phyloP scores from a whole-genome alignment of 1,140 invertebrate species.

The silkworm (Bombyx mori) region DNA sequence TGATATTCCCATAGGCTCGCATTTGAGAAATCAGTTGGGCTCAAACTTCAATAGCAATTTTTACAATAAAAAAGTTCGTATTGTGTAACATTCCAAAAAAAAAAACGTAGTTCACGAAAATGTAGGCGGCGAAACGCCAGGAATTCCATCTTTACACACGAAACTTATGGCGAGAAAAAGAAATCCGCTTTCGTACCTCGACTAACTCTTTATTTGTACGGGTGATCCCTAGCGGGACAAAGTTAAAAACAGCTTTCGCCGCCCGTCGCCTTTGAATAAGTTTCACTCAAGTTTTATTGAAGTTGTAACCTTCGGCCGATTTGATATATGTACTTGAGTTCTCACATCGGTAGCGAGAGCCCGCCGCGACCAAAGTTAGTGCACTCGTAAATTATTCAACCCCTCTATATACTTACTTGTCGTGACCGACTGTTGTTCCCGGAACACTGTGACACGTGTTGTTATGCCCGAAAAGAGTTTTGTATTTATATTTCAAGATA shows the following conservation, averaged over 20 bases:
- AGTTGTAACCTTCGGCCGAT: constrained; percentile 63
- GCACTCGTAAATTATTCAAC: constrained; percentile 68
- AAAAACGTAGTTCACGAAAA: too few relatives aligned
- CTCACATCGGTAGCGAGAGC: constrained; percentile 38
- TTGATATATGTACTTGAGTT: constrained; percentile 58
- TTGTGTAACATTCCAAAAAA: too few relatives aligned
- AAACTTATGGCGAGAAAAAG: constrained; percentile 26
- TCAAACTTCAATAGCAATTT: too few relatives aligned
- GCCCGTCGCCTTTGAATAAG: constrained; percentile 69
- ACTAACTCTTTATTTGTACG: constrained; percentile 64
- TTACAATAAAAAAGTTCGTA: too few relatives aligned
- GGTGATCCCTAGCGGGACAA: constrained; percentile 48
- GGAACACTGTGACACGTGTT: constrained; percentile 30
- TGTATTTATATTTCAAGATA: constrained; percentile 3
- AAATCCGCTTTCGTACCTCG: constrained; percentile 46
- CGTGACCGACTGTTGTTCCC: constrained; percentile 39
- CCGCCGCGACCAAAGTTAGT: constrained; percentile 50
- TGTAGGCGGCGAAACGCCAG: too few relatives aligned
- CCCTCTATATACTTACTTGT: constrained; percentile 46
- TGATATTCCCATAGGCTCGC: too few relatives aligned
- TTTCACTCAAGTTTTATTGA: constrained; percentile 67
- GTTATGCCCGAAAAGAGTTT: constrained; percentile 15
- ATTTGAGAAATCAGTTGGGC: too few relatives aligned
- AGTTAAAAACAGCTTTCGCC: constrained; percentile 71
- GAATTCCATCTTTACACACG: constrained; percentile 15